Evolutionary conservation across 1,140 invertebrate species (phyloP), one percentile per base, ranked within the genome.

Genomic region (Pentalonia nigronervosa): DNA sequence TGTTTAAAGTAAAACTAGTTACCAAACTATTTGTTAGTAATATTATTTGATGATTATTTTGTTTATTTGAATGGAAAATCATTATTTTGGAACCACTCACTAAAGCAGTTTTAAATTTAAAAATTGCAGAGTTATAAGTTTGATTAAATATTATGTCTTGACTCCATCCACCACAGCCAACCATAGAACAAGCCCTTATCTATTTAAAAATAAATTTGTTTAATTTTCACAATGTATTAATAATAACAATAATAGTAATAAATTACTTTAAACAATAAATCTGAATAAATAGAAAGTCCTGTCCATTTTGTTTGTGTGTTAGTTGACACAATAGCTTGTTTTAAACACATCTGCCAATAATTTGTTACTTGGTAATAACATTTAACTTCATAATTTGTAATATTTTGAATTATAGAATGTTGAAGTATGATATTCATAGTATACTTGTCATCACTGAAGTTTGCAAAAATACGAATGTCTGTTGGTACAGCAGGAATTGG

Each of bases 131-230:
- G 60, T 34, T 34, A 2, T 34, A 76, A 56, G 81, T 84, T 84
- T 56, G 45, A 93, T 93, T 93, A 11, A 86, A 50, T 81, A 96
- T 95, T 3, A 97, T 96, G 2, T 95, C 95, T 91, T 96, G 95
- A 2, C 97, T 97, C 91, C 96, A 96, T 45, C 96, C 95, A 23
- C 98, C 97, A 93, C 96, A 96, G 1, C 98, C 98, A 45, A 97
- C 96, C 83, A 97, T 96, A 7, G 98, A 98, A 94, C 96, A 97
- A 0, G 98, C 98, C 95, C 97, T 96, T 76, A 99, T 97, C 96
- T 97, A 94, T 45, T 95, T 56, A 94, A 95, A 60, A 91, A 50
- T 8, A 83, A 86, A 8, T 84, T 20, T 48, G 30, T n/a, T 48
- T 48, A 47, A 90, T 36, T 45, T 21, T 50, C 47, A 41, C 21